These are phyloP conservation scores for Heteromormyrus szaboi DNA, from an alignment of 2,797 vertebrate genomes.

Conservation along the genomic window DNA sequence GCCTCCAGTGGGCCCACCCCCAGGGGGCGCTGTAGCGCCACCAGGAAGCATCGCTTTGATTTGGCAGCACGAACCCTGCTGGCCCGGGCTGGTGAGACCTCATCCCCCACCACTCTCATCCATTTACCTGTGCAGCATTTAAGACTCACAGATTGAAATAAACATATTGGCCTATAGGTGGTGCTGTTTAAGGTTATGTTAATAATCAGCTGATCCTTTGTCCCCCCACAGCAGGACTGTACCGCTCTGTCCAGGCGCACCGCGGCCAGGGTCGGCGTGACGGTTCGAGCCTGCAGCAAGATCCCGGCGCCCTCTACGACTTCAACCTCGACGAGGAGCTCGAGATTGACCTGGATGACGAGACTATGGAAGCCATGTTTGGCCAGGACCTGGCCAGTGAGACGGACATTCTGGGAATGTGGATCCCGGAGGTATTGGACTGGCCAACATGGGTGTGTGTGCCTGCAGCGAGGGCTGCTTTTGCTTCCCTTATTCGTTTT, in stretches of 20 bases:
- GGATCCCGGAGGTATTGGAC: constrained; percentile 99
- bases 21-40: constrained; percentile 75
- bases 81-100: constrained; percentile 81
- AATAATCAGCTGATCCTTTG: not conserved
- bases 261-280: constrained; percentile 86
- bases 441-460: constrained; percentile 99
- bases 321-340: constrained; percentile 96
- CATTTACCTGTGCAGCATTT: not conserved
- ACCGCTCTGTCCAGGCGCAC: constrained; percentile 95
- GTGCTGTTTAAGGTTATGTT: not conserved
- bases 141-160: not conserved
- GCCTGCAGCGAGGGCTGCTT: constrained; percentile 77
- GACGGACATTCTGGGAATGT: constrained; percentile 99
- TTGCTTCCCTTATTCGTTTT: constrained; percentile 35
- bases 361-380: constrained; percentile 99
- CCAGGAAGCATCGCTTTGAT: constrained; percentile 90
- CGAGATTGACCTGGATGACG: constrained; percentile 96
- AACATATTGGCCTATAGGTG: not conserved
- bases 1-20: constrained; percentile 70
- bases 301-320: constrained; percentile 83
- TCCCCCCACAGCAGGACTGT: constrained; percentile 76
- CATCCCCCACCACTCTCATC: not conserved
- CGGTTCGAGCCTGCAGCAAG: constrained; percentile 78
- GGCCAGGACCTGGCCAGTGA: constrained; percentile 91
- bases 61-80: constrained; percentile 86